These are phyloP conservation scores for Megalurothrips usitatus DNA, from an alignment of 2,888 invertebrate genomes.

Conservation along the genomic window DNA sequence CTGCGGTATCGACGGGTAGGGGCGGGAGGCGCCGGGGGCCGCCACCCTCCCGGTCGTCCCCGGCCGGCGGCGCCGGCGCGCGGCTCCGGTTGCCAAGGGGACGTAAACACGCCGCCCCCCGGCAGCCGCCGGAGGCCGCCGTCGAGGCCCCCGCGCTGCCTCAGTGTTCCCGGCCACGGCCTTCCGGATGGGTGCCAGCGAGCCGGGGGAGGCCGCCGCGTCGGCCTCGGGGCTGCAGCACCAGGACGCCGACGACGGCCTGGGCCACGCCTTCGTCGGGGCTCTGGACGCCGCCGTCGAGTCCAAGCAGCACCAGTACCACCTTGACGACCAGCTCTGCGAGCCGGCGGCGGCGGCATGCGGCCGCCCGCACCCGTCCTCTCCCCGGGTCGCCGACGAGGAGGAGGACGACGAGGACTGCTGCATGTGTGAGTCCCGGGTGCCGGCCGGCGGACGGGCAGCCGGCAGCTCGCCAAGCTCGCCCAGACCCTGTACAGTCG, in stretches of 20 bases:
- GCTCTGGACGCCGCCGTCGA: not conserved
- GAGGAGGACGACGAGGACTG: not conserved
- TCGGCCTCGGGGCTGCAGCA: not conserved
- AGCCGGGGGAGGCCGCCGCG: not conserved
- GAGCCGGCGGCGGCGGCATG: not conserved
- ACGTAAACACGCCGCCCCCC: not conserved
- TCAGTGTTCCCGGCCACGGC: not conserved
- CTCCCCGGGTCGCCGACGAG: not conserved
- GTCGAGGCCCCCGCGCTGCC: not conserved
- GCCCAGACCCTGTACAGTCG: too few relatives aligned
- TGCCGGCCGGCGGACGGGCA: not conserved
- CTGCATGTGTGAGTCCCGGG: not conserved
- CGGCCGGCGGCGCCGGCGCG: not conserved
- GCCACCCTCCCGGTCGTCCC: too few relatives aligned
- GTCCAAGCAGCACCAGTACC: too few relatives aligned
- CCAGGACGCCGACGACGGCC: not conserved
- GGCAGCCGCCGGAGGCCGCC: not conserved
- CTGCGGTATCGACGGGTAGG: too few relatives aligned
- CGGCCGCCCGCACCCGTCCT: not conserved
- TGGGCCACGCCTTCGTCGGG: not conserved
- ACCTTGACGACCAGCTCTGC: too few relatives aligned
- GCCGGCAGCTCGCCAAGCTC: too few relatives aligned
- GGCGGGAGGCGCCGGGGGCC: not conserved
- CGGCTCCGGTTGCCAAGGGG: not conserved
- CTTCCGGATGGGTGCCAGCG: not conserved